phyloP scores from a whole-genome alignment of 2,888 invertebrate species.

The Beris morrisii region DNA sequence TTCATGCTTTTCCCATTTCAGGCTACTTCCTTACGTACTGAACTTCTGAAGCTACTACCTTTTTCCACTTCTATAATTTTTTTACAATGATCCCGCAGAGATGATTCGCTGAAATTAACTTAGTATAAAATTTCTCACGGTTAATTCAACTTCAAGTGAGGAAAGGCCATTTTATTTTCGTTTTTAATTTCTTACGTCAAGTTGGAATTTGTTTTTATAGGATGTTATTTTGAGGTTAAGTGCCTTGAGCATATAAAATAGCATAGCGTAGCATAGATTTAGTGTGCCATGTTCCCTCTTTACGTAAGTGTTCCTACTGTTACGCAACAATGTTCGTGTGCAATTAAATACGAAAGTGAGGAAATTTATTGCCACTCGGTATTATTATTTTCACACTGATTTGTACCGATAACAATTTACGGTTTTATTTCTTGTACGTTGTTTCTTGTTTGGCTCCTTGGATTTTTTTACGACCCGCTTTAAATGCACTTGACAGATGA shows the following conservation, averaged over 20 bases:
- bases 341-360: slow-evolving; percentile 19
- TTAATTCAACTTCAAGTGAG: slow-evolving; percentile 4
- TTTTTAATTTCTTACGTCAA: no score
- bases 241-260: slow-evolving; percentile 5
- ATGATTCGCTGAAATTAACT: slow-evolving; percentile 26
- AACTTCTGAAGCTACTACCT: not conserved
- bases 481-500: slow-evolving; percentile 11
- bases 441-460: not conserved
- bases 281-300: no score
- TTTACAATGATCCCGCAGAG: slow-evolving; percentile 24
- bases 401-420: slow-evolving; percentile 4
- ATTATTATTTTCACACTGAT: slow-evolving; percentile 32
- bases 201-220: no score
- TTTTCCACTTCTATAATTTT: slow-evolving; percentile 21
- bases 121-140: slow-evolving; percentile 29
- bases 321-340: slow-evolving; percentile 5
- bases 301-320: no score
- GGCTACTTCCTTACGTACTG: no score
- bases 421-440: not conserved
- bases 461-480: not conserved
- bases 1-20: no score
- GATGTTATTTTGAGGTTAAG: slow-evolving; percentile 28
- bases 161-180: slow-evolving; percentile 10
- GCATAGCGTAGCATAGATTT: no score
- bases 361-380: slow-evolving; percentile 17